Evolutionary conservation across 2,888 invertebrate genomes (phyloP), one percentile per base, ranked within the genome.

Genomic region (Villa cingulata): DNA sequence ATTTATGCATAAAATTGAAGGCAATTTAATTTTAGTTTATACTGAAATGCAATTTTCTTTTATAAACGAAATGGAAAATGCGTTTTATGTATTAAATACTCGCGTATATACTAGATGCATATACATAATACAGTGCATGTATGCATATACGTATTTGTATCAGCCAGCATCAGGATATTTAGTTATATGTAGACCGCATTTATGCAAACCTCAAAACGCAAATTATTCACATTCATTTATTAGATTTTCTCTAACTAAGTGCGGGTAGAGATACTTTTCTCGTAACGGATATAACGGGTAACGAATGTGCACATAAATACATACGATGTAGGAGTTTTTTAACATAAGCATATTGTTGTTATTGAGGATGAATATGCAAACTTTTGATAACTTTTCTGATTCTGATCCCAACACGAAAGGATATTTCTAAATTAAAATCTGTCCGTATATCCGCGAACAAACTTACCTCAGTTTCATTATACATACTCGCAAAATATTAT

Each of bases 371-470:
- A 48, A 48, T 48, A 43, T 43, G 48, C 48, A 42, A 43, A 48
- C 38, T 43, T 48, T 43, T 23, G 40, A 43, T 32, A 43, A 48
- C 43, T 48, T 48, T 48, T 32, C 48, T n/a, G n/a, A 29, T 32
- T 43, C 48, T 48, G 48, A 48, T 48, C 43, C 43, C 48, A 42
- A 48, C 48, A 43, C 48, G 38, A 36, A 47, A 48, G 48, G 43
- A 43, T 48, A 42, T 43, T 32, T 48, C 40, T 43, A 48, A 48
- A 43, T 48, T 48, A 48, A 48, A 48, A 48, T 39, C 38, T 39
- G 38, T 48, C 43, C 43, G 48, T 42, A 48, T 23, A 23, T 48
- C 43, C 48, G 43, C 38, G 40, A 43, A 42, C 16, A 32, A 43
- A 48, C 43, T 48, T 48, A 48, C 48, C 43, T 48, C 48, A 32